A percentile compares a stretch with the other conserved stretches of the same genome.
These are phyloP conservation scores for Metopia argyrocephala DNA, from an alignment of 2,888 invertebrate species.

Conservation along the genomic window DNA sequence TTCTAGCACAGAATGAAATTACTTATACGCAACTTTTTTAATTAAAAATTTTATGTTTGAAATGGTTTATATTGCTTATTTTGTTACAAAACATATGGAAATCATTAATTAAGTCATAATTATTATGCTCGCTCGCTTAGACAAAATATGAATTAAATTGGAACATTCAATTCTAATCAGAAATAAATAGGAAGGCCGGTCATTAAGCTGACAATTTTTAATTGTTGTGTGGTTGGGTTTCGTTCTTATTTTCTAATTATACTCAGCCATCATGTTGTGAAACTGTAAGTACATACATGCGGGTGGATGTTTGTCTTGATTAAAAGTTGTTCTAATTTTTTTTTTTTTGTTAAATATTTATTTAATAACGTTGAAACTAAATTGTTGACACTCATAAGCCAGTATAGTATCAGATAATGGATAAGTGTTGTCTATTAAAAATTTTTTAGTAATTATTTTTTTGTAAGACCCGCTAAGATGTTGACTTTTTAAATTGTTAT, in stretches of 20 bases:
- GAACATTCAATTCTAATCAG: not conserved
- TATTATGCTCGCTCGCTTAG: not conserved
- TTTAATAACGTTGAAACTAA: conserved; percentile 21
- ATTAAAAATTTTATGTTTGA: not conserved
- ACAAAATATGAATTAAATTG: not conserved
- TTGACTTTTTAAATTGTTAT: too few species aligned
- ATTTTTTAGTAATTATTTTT: too few species aligned
- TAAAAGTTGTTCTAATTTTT: not conserved
- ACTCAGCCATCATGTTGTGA: not conserved
- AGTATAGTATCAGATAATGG: too few species aligned
- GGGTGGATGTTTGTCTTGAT: not conserved
- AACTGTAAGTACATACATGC: not conserved
- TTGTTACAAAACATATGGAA: not conserved
- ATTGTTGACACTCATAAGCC: conserved; percentile 33
- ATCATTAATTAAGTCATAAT: not conserved
- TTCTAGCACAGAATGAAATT: too few species aligned
- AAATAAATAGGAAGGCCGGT: not conserved
- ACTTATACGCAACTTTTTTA: too few species aligned
- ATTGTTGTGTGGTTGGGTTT: not conserved
- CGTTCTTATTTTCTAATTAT: not conserved
- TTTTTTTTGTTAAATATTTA: not conserved
- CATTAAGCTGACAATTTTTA: not conserved
- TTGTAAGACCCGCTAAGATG: too few species aligned
- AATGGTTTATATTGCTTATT: not conserved
- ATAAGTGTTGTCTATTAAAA: too few species aligned